Percentiles rank a stretch among this genome's conserved stretches.
phyloP scores from a whole-genome alignment of 2,888 invertebrate genomes.

The Dioctria linearis region DNA sequence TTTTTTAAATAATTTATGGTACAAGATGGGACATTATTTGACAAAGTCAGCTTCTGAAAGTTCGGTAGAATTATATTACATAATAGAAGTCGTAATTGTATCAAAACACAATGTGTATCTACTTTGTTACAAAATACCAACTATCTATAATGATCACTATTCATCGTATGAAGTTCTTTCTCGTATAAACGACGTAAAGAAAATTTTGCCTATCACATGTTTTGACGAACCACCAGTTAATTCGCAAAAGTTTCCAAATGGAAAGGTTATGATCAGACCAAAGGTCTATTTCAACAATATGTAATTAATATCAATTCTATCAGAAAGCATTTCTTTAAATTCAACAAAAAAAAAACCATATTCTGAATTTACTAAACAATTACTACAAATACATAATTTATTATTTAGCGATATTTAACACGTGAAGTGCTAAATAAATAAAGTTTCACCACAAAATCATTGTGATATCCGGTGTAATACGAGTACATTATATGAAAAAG shows the following conservation, averaged over 20 bases:
- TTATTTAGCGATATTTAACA: too few relatives aligned
- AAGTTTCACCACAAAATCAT: too few relatives aligned
- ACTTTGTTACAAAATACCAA: not conserved
- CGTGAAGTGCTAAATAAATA: too few relatives aligned
- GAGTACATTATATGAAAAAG: too few relatives aligned
- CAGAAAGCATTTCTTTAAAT: too few relatives aligned
- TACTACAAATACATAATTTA: too few relatives aligned
- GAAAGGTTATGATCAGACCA: not conserved
- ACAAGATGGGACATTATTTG: not conserved
- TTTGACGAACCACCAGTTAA: not conserved
- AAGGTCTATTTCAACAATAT: not conserved
- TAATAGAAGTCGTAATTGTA: not conserved
- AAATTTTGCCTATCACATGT: not conserved
- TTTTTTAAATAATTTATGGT: not conserved
- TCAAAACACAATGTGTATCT: not conserved
- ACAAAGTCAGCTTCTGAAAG: not conserved
- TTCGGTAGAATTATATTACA: not conserved
- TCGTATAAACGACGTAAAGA: not conserved
- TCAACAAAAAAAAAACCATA: too few relatives aligned
- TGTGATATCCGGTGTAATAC: too few relatives aligned
- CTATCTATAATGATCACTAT: too few relatives aligned
- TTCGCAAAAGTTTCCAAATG: not conserved
- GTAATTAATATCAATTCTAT: too few relatives aligned
- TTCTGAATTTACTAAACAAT: too few relatives aligned
- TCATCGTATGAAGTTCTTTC: not conserved